These are phyloP conservation scores for Styela plicata DNA, from an alignment of 23 tunicate species.

Conservation along the genomic window DNA sequence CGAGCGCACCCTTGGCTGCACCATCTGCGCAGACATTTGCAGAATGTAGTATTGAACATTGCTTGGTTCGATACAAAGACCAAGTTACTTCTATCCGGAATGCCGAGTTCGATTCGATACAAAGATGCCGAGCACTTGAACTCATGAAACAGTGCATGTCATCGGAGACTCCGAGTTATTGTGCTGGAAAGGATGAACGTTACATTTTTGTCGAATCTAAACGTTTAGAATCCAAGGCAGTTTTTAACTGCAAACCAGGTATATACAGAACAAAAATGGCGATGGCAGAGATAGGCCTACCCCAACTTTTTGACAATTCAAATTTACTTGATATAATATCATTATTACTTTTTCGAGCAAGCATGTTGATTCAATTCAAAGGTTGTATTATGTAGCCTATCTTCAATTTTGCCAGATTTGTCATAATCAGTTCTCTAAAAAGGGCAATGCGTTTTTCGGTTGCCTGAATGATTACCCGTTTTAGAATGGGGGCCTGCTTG, in stretches of 20 bases:
- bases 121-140: constrained; percentile 14
- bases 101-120: background rate
- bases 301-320: too few relatives aligned
- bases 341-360: too few relatives aligned
- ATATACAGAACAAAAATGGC: too few relatives aligned
- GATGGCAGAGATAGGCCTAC: too few relatives aligned
- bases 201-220: constrained; percentile 10
- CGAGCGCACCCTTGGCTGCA: background rate
- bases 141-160: background rate
- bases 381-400: too few relatives aligned
- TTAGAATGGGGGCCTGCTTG: too few relatives aligned
- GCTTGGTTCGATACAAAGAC: background rate
- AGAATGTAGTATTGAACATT: background rate
- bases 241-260: constrained; percentile 6
- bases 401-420: too few relatives aligned
- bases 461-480: too few relatives aligned
- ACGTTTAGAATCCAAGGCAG: background rate
- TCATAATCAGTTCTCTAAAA: too few relatives aligned
- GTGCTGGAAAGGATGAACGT: constrained; percentile 4
- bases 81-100: background rate
- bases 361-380: too few relatives aligned
- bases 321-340: too few relatives aligned
- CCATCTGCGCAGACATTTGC: background rate
- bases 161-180: background rate
- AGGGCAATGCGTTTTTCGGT: too few relatives aligned